Conservation (phyloP, 2,888 invertebrate genomes). For the Cephus spinipes region DNA sequence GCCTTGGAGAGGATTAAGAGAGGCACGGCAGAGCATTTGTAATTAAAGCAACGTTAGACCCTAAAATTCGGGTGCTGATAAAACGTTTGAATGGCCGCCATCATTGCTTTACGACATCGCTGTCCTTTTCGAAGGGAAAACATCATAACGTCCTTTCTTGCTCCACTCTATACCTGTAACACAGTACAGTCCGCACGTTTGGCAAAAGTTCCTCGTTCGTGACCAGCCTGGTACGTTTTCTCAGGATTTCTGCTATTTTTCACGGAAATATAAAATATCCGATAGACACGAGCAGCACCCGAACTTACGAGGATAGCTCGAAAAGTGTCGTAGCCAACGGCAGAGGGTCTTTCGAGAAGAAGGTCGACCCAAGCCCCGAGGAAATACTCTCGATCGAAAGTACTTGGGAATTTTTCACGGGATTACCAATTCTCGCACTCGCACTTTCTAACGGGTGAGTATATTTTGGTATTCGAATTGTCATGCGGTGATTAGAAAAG, state of each 20-base stretch:
- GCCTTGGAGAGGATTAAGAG: background rate
- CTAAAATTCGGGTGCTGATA: constrained; percentile 16
- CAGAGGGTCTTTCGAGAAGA: background rate
- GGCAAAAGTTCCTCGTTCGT: background rate
- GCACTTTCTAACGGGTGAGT: background rate
- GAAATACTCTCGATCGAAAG: background rate
- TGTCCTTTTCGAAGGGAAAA: constrained; percentile 26
- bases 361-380: background rate
- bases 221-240: constrained; percentile 10
- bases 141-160: background rate
- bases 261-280: constrained; percentile 15
- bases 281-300: background rate
- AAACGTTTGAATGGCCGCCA: constrained; percentile 31
- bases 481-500: background rate
- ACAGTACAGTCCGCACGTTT: background rate
- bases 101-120: constrained; percentile 39
- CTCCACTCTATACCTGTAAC: background rate
- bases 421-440: background rate
- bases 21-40: background rate
- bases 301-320: background rate
- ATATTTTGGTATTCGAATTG: background rate
- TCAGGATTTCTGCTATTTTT: constrained; percentile 18
- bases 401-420: background rate
- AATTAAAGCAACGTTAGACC: background rate
- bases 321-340: background rate